Base-by-base conservation (phyloP, 37 sponge, comb jelly and placozoan genomes). In the Halisarca cf. caerulea region DNA sequence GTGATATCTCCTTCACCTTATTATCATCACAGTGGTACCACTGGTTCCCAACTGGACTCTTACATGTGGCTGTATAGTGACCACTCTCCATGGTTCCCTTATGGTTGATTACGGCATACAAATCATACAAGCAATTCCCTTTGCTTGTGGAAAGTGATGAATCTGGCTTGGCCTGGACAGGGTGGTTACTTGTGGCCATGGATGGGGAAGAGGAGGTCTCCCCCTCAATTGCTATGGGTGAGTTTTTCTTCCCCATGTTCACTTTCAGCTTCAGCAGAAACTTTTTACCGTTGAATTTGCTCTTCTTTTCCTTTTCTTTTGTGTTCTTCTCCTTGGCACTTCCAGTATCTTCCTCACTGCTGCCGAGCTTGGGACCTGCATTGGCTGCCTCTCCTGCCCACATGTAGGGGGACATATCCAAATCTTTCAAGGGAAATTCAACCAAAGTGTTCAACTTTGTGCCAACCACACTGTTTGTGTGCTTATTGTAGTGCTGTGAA, bases 101-200 rank as follows among this genome's bases (percentile, higher is more conserved):
- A 71, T 97, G 97, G 83, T 97, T 95, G 78, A 94, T 89, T 53
- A 97, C 91, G 17, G 94, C 96, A 74, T 90, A 97, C 32, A 97
- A 75, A 66, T 92, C 95, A 40, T 97, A 97, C 54, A 92, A 37
- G n/a, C 37, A 69, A 24, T 73, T 44, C 30, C 72, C 34, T 2
- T 71, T 79, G 69, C 33, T 17, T 0, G 78, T 54, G 34, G 59
- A 36, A 1, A 54, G 9, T 70, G 42, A 17, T 32, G 18, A 41
- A 23, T 34, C 43, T 11, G 28, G 58, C 20, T 23, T 42, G 41
- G 78, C 28, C 33, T 68, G 69, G 1, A 34, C 15, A 3, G 33
- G 33, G 25, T n/a, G 3, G 9, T 59, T 27, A n/a, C 23, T 27
- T 3, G 23, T 27, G 3, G 7, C 60, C 9, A 6, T 6, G 9